Evolutionary conservation across 2,888 invertebrate genomes (phyloP), one percentile per base, ranked within the genome.

Genomic region (Lycocerus yunnanus): DNA sequence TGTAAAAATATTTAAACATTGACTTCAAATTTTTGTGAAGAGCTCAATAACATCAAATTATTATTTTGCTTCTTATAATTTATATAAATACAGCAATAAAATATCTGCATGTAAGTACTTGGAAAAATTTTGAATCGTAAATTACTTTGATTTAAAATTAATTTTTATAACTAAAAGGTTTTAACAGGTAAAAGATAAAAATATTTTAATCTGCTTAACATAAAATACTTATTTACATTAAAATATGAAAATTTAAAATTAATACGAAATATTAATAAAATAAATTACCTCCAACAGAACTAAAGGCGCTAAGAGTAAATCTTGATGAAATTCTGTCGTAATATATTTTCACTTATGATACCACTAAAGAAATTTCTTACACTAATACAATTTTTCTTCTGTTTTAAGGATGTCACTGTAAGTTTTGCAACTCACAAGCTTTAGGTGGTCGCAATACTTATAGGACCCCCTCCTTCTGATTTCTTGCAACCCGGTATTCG

Each of bases 401-500:
- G 78, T 82, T 83, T 82, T 80, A 76, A 81, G 80, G 20, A 80
- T 81, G 82, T 81, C 80, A 82, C 80, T 79, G 78, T 80, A 81
- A 82, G 82, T 82, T 83, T 75, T 82, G 81, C 81, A 83, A 81
- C 81, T 82, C 81, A 81, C 81, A 77, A 74, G 77, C 80, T 81
- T 81, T 77, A 81, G 82, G 81, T 81, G 80, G 81, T 81, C 82
- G 84, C 82, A 83, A 83, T 84, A 84, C 84, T 84, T 84, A 83
- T 84, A 84, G 80, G 80, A 80, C 83, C 84, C 84, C 84, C 84
- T 82, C 84, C 83, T 79, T 77, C 67, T 73, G 74, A 68, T 71
- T 72, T 71, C 73, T 72, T 77, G 77, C 73, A 73, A 73, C 75
- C 75, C 78, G 72, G 77, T 78, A 79, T 79, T 78, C 77, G 78